phyloP scores from a whole-genome alignment of 2,888 invertebrate species.

The Plagodis dolabraria region DNA sequence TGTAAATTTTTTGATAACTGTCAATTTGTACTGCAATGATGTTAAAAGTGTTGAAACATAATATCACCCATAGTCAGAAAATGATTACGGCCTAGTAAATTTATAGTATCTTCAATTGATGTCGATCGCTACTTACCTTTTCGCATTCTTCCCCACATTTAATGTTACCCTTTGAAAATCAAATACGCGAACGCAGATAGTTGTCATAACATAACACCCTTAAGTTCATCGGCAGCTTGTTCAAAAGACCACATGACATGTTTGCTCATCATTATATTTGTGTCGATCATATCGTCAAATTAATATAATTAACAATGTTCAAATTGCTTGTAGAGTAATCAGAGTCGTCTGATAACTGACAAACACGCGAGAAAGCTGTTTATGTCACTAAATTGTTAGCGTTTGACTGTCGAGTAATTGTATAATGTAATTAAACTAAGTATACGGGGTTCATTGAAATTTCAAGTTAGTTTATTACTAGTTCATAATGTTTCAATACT shows the following conservation, averaged over 20 bases:
- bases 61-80: no score
- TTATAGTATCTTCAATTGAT: no score
- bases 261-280: constrained; percentile 56
- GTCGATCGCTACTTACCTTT: no score
- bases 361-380: constrained; percentile 52
- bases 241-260: constrained; percentile 49
- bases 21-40: no score
- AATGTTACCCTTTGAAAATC: no score
- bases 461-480: not conserved
- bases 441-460: no score
- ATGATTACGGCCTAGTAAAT: no score
- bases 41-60: no score
- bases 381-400: constrained; percentile 16
- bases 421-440: not conserved
- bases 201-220: not conserved
- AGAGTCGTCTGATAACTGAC: constrained; percentile 50
- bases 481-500: not conserved
- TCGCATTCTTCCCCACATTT: no score
- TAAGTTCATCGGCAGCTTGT: not conserved
- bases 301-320: constrained; percentile 64
- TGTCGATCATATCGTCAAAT: constrained; percentile 64
- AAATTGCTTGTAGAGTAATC: constrained; percentile 54
- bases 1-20: no score
- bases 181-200: not conserved
- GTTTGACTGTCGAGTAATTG: constrained; percentile 4